Conservation (phyloP, 2,888 invertebrate genomes). For the Amphipyra berbera region DNA sequence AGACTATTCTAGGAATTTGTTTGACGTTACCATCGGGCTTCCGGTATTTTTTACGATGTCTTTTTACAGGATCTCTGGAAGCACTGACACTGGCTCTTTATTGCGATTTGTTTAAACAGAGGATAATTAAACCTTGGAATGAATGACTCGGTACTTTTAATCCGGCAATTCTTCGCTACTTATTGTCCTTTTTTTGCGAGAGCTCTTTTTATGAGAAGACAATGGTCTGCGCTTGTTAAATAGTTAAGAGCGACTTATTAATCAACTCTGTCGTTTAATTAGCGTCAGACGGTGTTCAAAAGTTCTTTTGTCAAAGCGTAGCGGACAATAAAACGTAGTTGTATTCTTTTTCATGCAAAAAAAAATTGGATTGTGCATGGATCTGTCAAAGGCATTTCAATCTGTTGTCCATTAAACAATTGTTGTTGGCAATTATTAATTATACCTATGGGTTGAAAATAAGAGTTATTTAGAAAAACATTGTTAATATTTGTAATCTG, state of each 20-base stretch:
- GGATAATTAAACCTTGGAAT: slow-evolving; percentile 86
- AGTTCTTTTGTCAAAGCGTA: slow-evolving; percentile 69
- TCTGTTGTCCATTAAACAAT: slow-evolving; percentile 16
- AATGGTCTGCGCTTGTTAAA: slow-evolving; percentile 82
- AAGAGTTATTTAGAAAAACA: not conserved
- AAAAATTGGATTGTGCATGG: slow-evolving; percentile 28
- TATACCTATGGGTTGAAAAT: not conserved
- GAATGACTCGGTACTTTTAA: slow-evolving; percentile 84
- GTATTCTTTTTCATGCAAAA: slow-evolving; percentile 33
- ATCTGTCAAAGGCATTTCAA: slow-evolving; percentile 36
- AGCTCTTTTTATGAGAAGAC: slow-evolving; percentile 80
- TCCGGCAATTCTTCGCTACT: slow-evolving; percentile 74
- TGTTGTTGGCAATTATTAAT: not conserved
- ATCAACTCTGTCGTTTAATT: slow-evolving; percentile 83
- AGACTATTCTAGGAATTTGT: slow-evolving; percentile 77
- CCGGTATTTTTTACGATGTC: slow-evolving; percentile 71
- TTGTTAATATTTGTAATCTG: not conserved
- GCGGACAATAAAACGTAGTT: slow-evolving; percentile 64
- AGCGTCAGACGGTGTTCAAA: slow-evolving; percentile 70
- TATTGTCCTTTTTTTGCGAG: slow-evolving; percentile 74
- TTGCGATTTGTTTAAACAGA: slow-evolving; percentile 87
- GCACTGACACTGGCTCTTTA: slow-evolving; percentile 74
- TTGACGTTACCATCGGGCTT: slow-evolving; percentile 74
- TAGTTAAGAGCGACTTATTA: slow-evolving; percentile 83
- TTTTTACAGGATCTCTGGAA: slow-evolving; percentile 72